Percentiles rank a stretch among this genome's conserved stretches.
These are phyloP conservation scores for Hippopotamyrus pictus DNA, from an alignment of 2,797 vertebrate genomes.

Conservation along the genomic window DNA sequence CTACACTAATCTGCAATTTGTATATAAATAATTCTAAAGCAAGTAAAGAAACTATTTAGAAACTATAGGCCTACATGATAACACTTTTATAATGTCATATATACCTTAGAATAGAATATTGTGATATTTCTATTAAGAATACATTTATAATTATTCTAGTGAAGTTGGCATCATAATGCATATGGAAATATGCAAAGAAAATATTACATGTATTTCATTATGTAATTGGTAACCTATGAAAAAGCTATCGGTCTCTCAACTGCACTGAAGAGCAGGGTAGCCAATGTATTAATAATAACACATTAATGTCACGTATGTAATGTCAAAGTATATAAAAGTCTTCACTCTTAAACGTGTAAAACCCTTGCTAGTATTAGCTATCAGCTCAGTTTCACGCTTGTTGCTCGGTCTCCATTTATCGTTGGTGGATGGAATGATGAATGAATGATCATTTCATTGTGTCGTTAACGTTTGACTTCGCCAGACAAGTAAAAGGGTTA, in stretches of 20 bases:
- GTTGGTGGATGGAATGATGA: background rate
- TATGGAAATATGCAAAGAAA: background rate
- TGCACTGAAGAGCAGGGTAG: background rate
- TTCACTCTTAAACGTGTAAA: background rate
- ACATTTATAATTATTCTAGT: background rate
- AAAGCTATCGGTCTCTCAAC: background rate
- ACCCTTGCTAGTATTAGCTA: background rate
- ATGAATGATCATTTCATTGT: background rate
- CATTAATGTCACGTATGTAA: background rate
- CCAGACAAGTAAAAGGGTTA: background rate
- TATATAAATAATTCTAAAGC: background rate
- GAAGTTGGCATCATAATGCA: background rate
- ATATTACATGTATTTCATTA: background rate
- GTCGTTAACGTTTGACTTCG: background rate
- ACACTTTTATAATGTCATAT: background rate
- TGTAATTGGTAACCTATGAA: background rate
- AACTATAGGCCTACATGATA: background rate
- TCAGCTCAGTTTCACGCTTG: background rate
- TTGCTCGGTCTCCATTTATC: background rate
- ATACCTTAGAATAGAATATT: background rate
- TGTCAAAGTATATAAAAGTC: background rate
- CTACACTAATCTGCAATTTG: background rate
- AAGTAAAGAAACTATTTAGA: background rate
- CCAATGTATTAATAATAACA: background rate
- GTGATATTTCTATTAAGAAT: background rate